Evolutionary conservation across 2,113 vertebrate genomes (phyloP), one percentile per base, ranked within the genome.

Genomic region (Marmota monax): DNA sequence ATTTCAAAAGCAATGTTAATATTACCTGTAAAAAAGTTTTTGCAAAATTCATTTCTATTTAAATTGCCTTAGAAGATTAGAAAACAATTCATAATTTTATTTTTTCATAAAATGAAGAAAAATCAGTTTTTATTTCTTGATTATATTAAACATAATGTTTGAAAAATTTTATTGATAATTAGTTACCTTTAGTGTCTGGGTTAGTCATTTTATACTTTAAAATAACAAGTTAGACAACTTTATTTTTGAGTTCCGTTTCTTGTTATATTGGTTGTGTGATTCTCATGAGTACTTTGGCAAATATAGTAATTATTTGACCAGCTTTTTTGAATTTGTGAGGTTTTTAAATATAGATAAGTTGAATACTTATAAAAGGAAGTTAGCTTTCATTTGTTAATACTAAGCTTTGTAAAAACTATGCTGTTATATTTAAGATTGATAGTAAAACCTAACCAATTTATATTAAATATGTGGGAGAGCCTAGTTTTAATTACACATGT

Each of bases 241-340:
- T 93, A n/a, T 73, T 92, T 90, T 74, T 17, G 63, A 95, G 25
- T 42, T 95, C 69, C 8, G n/a, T 53, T 11, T 61, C n/a, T 80
- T 72, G 39, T 76, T 73, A 25, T 32, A 32, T 72, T 90, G 39
- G 17, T 67, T 85, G n/a, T 82, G 27, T 88, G 34, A 39, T 79
- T 95, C 93, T 93, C 95, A 27, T 78, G 70, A 37, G 27, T 73
- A 84, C 42, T 84, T 92, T 72, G 79, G 65, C 78, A 95, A 58
- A 80, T 84, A 48, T 37, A 84, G 6, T 73, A 88, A 88, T 83
- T 94, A 88, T 37, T 91, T 95, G 63, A 58, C n/a, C 82, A 51
- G 51, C 13, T 88, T 95, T 96, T 85, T 73, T 10, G 10, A 61
- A 86, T 90, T 84, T 92, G 17, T 84, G 17, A 88, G 23, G 4